Evolutionary conservation across 2,113 vertebrate genomes (phyloP).

Genomic region (Octodon degus): DNA sequence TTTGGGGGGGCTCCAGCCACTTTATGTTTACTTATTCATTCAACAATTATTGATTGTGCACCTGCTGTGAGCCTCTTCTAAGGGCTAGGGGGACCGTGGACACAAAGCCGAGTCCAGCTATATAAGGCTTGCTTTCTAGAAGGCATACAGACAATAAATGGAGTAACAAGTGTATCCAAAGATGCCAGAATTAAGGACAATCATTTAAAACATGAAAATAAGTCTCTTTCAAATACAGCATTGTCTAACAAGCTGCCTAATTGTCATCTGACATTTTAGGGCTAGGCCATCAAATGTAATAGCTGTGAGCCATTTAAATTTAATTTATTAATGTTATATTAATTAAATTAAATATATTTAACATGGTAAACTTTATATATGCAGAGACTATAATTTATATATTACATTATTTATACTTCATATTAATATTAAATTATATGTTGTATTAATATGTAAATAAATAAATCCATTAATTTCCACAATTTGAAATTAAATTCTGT

Average conservation of each 20-base stretch:
- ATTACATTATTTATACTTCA: constrained; percentile 3
- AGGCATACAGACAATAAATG: constrained; percentile 30
- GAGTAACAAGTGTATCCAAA: neutral
- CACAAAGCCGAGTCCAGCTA: neutral
- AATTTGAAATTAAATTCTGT: constrained; percentile 26
- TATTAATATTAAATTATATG: constrained; percentile 18
- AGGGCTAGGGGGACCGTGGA: neutral
- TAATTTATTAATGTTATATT: constrained; percentile 20
- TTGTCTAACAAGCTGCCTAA: neutral
- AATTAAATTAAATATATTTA: constrained; percentile 33
- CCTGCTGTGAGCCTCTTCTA: neutral
- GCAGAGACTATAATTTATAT: neutral
- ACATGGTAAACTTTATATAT: neutral
- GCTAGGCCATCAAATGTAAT: neutral
- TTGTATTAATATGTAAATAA: neutral
- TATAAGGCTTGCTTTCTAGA: neutral
- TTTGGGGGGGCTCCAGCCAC: constrained; percentile 22
- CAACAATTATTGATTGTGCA: neutral
- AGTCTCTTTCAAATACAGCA: neutral
- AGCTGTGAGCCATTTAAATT: neutral
- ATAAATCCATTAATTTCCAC: constrained; percentile 35
- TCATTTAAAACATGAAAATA: constrained; percentile 14
- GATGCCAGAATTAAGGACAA: neutral
- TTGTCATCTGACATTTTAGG: neutral
- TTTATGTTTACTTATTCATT: constrained; percentile 44